Conservation (phyloP, 1,140 invertebrate genomes). For the Cydia pomonella region DNA sequence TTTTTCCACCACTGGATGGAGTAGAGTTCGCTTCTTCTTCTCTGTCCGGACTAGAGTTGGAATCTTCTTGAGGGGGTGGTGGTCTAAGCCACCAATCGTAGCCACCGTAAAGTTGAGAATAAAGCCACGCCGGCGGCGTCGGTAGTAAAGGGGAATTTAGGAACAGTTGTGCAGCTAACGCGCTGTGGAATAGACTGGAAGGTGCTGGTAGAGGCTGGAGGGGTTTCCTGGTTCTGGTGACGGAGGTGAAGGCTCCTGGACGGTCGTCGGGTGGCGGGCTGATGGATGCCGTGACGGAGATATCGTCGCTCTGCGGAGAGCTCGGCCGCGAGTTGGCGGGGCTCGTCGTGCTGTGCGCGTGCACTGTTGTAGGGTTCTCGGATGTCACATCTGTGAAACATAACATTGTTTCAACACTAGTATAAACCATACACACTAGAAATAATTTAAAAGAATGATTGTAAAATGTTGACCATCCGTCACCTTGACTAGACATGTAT, state of each 20-base stretch:
- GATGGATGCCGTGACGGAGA: conserved; percentile 85
- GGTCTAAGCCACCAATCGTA: conserved; percentile 84
- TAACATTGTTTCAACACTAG: no score
- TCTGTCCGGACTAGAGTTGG: conserved; percentile 70
- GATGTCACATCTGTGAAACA: conserved; percentile 60
- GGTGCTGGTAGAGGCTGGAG: conserved; percentile 74
- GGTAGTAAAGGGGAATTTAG: conserved; percentile 86
- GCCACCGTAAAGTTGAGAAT: conserved; percentile 85
- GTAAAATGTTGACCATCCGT: no score
- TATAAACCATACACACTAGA: no score
- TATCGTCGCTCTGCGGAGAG: conserved; percentile 83
- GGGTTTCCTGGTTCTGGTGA: conserved; percentile 72
- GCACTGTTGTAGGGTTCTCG: conserved; percentile 70
- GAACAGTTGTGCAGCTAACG: conserved; percentile 85
- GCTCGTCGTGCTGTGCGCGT: conserved; percentile 84
- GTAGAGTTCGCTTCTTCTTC: conserved; percentile 66
- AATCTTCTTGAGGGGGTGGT: conserved; percentile 71
- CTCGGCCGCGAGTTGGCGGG: conserved; percentile 79
- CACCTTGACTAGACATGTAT: no score
- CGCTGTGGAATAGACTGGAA: conserved; percentile 83
- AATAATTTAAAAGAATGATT: no score
- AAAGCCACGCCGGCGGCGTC: conserved; percentile 87
- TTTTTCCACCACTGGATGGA: conserved; percentile 71
- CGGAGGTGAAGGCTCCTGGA: conserved; percentile 79
- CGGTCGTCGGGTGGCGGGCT: conserved; percentile 77